Evolutionary conservation across 2,113 vertebrate species (phyloP).

Genomic region (Pteronura brasiliensis): DNA sequence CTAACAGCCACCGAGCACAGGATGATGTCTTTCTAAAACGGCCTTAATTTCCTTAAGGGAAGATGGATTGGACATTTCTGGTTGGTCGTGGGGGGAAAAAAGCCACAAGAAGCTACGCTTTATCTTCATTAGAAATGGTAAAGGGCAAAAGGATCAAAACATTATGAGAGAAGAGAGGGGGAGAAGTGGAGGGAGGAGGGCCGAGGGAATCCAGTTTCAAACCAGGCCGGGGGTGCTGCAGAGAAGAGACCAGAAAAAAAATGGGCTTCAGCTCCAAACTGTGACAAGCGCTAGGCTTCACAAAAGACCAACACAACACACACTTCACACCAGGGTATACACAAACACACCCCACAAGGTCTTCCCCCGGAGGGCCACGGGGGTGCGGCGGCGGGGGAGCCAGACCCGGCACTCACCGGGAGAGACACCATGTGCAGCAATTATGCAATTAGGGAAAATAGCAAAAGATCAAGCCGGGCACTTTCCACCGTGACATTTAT

Average conservation of each 20-base stretch:
- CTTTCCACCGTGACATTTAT: conserved; percentile 66
- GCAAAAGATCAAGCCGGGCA: conserved; percentile 54
- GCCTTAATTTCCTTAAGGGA: conserved; percentile 79
- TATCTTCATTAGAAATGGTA: conserved; percentile 76
- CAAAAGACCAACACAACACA: conserved; percentile 58
- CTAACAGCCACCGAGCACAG: conserved; percentile 50
- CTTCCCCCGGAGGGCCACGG: background rate
- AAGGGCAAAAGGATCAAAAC: conserved; percentile 69
- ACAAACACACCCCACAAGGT: conserved; percentile 22
- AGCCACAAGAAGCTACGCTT: conserved; percentile 71
- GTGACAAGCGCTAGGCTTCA: conserved; percentile 59
- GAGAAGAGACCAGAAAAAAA: conserved; percentile 37
- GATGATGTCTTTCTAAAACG: conserved; percentile 75
- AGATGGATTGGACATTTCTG: conserved; percentile 73
- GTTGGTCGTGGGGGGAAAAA: conserved; percentile 46
- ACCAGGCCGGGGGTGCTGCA: conserved; percentile 59
- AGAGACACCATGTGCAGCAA: conserved; percentile 63
- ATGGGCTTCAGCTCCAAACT: conserved; percentile 50
- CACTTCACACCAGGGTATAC: background rate
- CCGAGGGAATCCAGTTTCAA: conserved; percentile 52
- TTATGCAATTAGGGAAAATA: conserved; percentile 68
- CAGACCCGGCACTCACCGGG: background rate
- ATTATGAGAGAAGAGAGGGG: background rate
- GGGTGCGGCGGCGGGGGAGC: background rate
- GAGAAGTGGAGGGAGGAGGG: background rate